A percentile compares a stretch with the other conserved stretches of the same genome.
Conservation (phyloP, 2,888 invertebrate species). For the Sialis lutaria region DNA sequence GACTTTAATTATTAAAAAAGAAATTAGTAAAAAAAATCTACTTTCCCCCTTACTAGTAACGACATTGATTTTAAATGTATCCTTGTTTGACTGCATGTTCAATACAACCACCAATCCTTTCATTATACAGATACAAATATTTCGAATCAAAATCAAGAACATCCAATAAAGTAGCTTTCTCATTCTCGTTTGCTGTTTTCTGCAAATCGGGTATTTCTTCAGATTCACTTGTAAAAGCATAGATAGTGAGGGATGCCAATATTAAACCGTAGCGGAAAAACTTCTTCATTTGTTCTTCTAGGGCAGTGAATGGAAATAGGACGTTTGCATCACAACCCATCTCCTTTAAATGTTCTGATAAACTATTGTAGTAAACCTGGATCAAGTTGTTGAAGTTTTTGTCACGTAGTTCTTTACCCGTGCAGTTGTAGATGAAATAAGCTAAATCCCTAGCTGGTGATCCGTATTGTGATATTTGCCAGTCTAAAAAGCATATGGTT, state of each 20-base stretch:
- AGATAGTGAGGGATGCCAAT: conserved; percentile 14
- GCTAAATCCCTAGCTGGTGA: conserved; percentile 17
- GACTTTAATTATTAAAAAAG: too few species aligned
- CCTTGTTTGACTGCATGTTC: neutral
- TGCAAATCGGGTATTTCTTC: conserved; percentile 11
- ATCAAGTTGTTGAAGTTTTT: conserved; percentile 16
- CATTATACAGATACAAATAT: neutral
- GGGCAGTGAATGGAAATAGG: conserved; percentile 16
- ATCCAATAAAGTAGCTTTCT: neutral
- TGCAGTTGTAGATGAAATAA: conserved; percentile 19
- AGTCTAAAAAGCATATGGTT: neutral
- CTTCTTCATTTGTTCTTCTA: conserved; percentile 15
- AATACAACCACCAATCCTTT: neutral
- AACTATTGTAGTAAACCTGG: conserved; percentile 17
- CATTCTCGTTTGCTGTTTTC: conserved; percentile 9
- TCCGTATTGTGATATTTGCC: neutral
- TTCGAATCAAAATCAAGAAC: neutral
- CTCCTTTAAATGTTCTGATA: conserved; percentile 12
- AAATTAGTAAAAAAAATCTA: too few species aligned
- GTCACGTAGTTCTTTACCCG: conserved; percentile 14
- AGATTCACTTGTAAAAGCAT: conserved; percentile 13
- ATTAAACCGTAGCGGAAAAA: conserved; percentile 15
- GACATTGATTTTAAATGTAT: too few species aligned
- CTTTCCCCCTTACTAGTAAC: too few species aligned
- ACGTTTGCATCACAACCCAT: conserved; percentile 14